Percentiles rank a stretch among this genome's conserved stretches.
These are phyloP conservation scores for Lepus townsendii DNA, from an alignment of 2,797 vertebrate genomes.

Conservation along the genomic window DNA sequence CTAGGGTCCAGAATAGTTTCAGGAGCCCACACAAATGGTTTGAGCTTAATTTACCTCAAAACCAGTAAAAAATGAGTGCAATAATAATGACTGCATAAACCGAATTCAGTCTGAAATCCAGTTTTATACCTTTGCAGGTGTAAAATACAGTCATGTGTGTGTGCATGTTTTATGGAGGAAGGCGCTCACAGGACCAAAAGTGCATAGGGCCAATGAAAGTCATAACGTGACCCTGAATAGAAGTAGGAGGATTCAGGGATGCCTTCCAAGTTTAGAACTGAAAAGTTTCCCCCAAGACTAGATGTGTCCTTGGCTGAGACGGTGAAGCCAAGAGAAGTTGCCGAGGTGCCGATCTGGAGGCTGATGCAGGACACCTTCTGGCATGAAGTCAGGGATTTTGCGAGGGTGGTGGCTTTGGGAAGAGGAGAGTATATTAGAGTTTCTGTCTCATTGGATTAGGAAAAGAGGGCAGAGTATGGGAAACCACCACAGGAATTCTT, in stretches of 20 bases:
- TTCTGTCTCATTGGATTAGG: not conserved
- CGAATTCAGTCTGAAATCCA: not conserved
- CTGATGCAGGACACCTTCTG: not conserved
- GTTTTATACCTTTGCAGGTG: not conserved
- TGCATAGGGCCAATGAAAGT: not conserved
- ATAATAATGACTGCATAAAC: not conserved
- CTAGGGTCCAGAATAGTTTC: not conserved
- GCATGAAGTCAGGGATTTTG: not conserved
- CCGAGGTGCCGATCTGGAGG: not conserved
- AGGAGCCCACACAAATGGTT: not conserved
- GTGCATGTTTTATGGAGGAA: not conserved
- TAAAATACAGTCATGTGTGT: not conserved
- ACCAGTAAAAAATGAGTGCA: not conserved
- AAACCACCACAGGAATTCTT: slow-evolving; percentile 13
- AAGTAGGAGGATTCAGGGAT: not conserved
- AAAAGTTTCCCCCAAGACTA: not conserved
- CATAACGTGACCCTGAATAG: not conserved
- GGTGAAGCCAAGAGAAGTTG: not conserved
- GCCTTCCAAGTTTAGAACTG: not conserved
- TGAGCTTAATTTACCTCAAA: slow-evolving; percentile 8
- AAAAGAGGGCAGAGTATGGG: not conserved
- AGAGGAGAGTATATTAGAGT: not conserved
- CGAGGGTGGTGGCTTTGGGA: not conserved
- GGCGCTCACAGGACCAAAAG: not conserved
- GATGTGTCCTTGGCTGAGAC: not conserved